These are phyloP conservation scores for Eueides isabella DNA, from an alignment of 1,140 invertebrate species.

Conservation along the genomic window DNA sequence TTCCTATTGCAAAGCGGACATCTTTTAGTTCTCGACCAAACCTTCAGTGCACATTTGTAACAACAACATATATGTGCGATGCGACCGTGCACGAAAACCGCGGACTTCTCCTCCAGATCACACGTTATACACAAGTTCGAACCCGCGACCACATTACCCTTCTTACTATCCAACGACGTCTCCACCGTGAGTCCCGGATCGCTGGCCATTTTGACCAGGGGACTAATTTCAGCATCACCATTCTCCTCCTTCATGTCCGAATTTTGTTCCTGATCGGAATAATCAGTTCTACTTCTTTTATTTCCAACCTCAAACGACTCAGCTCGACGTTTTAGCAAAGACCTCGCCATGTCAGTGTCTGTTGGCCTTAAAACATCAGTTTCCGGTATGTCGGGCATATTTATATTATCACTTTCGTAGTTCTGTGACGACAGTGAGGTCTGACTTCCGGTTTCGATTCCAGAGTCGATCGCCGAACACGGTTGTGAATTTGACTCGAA, in stretches of 20 bases:
- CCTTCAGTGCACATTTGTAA: conserved; percentile 85
- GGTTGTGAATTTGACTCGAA: conserved; percentile 34
- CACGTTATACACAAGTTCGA: conserved; percentile 83
- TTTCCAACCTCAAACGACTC: conserved; percentile 48
- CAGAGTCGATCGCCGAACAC: conserved; percentile 54
- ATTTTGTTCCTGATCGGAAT: conserved; percentile 44
- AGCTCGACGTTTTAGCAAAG: conserved; percentile 49
- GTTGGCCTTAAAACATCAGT: background rate
- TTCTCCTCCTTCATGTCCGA: conserved; percentile 12
- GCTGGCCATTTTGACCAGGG: conserved; percentile 63
- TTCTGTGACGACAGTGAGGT: background rate
- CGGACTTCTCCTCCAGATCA: conserved; percentile 83
- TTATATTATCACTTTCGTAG: background rate
- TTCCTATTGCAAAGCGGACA: conserved; percentile 87
- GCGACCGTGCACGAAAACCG: conserved; percentile 85
- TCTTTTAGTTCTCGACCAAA: conserved; percentile 83
- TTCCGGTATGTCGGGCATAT: background rate
- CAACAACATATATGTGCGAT: conserved; percentile 86
- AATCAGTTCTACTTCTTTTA: conserved; percentile 47
- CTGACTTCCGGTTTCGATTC: conserved; percentile 57
- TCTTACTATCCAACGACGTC: conserved; percentile 39
- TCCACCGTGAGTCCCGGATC: conserved; percentile 61
- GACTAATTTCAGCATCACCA: conserved; percentile 31
- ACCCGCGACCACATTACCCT: conserved; percentile 10
- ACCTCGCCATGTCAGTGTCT: conserved; percentile 6